phyloP scores from a whole-genome alignment of 2,888 invertebrate genomes.

The Alloplasta piceator region DNA sequence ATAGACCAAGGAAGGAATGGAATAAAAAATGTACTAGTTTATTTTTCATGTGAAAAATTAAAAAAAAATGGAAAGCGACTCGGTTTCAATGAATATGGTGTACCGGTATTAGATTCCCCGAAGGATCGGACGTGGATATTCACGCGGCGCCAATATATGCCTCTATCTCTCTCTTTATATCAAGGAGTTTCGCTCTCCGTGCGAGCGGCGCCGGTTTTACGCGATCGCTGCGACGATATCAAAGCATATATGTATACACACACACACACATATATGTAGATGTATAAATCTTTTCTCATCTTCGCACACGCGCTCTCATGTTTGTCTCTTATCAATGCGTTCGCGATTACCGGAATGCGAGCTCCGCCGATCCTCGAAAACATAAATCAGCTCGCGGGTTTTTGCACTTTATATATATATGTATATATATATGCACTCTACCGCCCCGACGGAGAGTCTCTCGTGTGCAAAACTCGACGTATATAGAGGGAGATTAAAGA shows the following conservation, averaged over 20 bases:
- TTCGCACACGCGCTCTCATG: constrained; percentile 35
- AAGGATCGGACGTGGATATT: constrained; percentile 42
- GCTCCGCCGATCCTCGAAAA: constrained; percentile 65
- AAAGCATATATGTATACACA: constrained; percentile 18
- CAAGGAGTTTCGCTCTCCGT: constrained; percentile 45
- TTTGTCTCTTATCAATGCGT: constrained; percentile 74
- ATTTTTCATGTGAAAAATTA: too few relatives aligned
- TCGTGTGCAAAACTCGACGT: neutral
- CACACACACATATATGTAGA: too few relatives aligned
- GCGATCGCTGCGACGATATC: constrained; percentile 64
- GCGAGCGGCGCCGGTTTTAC: constrained; percentile 67
- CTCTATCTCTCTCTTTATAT: constrained; percentile 25
- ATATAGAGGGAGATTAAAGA: constrained; percentile 12
- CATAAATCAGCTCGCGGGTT: constrained; percentile 70
- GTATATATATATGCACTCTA: neutral
- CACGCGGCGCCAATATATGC: constrained; percentile 50
- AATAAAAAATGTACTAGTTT: neutral
- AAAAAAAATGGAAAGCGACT: neutral
- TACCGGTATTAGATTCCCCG: constrained; percentile 52
- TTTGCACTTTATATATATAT: constrained; percentile 1
- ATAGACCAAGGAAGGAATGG: constrained; percentile 2
- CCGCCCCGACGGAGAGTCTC: neutral
- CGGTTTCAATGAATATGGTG: constrained; percentile 36
- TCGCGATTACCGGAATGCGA: constrained; percentile 75
- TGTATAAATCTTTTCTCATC: constrained; percentile 40